A percentile compares a stretch with the other conserved stretches of the same genome.
Conservation (phyloP, 2,888 invertebrate genomes). For the Elegia similella region DNA sequence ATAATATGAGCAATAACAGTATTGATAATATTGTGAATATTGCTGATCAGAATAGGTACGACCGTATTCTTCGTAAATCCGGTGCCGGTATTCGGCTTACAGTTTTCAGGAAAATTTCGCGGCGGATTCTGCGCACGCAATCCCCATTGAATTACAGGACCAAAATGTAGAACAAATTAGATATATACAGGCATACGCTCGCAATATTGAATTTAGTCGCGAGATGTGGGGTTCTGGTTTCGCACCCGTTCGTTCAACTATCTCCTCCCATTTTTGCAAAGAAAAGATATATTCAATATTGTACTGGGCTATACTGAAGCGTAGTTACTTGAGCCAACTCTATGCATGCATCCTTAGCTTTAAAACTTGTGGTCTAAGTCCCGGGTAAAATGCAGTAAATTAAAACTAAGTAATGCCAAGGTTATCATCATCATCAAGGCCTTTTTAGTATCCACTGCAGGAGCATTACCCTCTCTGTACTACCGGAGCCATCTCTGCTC, state of each 20-base stretch:
- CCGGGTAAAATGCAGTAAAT: too few relatives aligned
- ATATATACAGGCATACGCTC: conserved; percentile 10
- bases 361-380: too few relatives aligned
- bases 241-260: neutral
- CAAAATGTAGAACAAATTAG: conserved; percentile 11
- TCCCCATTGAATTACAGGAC: conserved; percentile 6
- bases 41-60: neutral
- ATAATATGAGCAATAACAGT: neutral
- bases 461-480: too few relatives aligned
- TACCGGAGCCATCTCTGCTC: too few relatives aligned
- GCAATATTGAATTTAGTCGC: conserved; percentile 13
- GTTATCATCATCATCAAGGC: too few relatives aligned
- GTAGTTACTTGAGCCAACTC: too few relatives aligned
- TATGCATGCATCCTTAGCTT: too few relatives aligned
- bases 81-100: neutral
- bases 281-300: too few relatives aligned
- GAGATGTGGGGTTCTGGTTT: neutral
- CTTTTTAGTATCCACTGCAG: too few relatives aligned
- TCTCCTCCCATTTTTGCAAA: neutral
- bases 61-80: neutral
- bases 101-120: neutral
- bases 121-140: conserved; percentile 1
- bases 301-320: too few relatives aligned
- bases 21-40: neutral
- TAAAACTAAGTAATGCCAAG: too few relatives aligned